These are phyloP conservation scores for Microplitis deprimator DNA, from an alignment of 2,888 invertebrate species.

Conservation along the genomic window DNA sequence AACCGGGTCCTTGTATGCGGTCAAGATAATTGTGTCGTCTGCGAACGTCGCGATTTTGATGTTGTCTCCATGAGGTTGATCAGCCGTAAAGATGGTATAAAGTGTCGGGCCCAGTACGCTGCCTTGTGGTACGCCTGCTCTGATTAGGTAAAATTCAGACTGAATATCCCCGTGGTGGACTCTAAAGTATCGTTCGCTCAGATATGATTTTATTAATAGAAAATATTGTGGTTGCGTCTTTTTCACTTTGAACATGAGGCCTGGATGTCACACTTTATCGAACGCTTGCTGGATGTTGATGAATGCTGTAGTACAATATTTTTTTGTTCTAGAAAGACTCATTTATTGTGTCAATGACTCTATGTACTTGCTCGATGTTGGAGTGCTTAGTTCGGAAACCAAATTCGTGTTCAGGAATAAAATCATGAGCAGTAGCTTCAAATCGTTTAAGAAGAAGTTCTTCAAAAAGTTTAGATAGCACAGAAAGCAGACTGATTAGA, in stretches of 20 bases:
- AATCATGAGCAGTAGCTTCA: no score
- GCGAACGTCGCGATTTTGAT: no score
- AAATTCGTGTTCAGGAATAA: no score
- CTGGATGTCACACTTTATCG: not conserved
- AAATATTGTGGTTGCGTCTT: constrained; percentile 37
- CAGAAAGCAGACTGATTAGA: no score
- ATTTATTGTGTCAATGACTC: no score
- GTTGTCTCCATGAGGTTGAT: not conserved
- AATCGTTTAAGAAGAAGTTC: no score
- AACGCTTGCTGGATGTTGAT: not conserved
- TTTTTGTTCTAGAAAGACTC: no score
- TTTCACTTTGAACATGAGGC: not conserved
- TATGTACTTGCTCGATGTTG: no score
- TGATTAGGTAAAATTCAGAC: constrained; percentile 35
- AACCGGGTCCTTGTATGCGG: no score
- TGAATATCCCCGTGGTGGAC: not conserved
- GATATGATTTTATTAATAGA: constrained; percentile 19
- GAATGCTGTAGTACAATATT: not conserved
- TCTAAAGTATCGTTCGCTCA: not conserved
- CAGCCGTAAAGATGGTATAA: constrained; percentile 24
- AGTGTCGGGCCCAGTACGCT: constrained; percentile 29
- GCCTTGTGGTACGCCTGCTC: constrained; percentile 22
- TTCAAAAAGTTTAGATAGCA: no score
- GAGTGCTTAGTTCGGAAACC: no score
- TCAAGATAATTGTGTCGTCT: no score